Conservation (phyloP, 2,797 vertebrate genomes). For the Phoeniculus purpureus region DNA sequence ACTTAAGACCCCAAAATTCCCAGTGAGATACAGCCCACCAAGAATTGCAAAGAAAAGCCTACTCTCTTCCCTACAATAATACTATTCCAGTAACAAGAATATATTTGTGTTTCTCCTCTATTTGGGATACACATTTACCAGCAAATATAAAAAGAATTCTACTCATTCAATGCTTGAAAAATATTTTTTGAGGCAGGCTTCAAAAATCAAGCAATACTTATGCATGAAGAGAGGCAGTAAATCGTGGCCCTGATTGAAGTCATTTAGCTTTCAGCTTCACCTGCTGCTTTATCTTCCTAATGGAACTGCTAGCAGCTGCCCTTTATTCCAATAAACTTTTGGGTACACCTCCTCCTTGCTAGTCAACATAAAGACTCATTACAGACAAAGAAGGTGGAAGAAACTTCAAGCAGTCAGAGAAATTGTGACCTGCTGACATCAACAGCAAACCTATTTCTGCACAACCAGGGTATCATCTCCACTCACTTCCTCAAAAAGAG, state of each 20-base stretch:
- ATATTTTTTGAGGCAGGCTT: neutral
- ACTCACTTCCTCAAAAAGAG: neutral
- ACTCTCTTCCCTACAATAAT: neutral
- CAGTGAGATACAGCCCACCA: neutral
- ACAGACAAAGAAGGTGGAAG: neutral
- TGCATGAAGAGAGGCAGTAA: neutral
- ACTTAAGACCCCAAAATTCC: neutral
- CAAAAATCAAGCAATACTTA: neutral
- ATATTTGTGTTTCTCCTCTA: neutral
- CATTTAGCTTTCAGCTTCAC: neutral
- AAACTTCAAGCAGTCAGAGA: neutral
- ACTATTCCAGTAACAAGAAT: neutral
- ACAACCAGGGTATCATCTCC: rapidly evolving
- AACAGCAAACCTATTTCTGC: neutral
- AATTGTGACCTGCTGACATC: neutral
- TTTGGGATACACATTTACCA: neutral
- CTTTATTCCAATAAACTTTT: neutral
- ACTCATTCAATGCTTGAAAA: neutral
- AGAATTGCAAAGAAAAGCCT: neutral
- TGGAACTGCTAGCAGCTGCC: neutral
- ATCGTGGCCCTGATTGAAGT: neutral
- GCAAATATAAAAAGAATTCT: neutral
- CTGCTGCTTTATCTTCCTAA: neutral
- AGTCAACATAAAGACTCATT: neutral
- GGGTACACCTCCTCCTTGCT: neutral